These are phyloP conservation scores for Cataglyphis hispanica DNA, from an alignment of 1,140 invertebrate species.

Conservation along the genomic window DNA sequence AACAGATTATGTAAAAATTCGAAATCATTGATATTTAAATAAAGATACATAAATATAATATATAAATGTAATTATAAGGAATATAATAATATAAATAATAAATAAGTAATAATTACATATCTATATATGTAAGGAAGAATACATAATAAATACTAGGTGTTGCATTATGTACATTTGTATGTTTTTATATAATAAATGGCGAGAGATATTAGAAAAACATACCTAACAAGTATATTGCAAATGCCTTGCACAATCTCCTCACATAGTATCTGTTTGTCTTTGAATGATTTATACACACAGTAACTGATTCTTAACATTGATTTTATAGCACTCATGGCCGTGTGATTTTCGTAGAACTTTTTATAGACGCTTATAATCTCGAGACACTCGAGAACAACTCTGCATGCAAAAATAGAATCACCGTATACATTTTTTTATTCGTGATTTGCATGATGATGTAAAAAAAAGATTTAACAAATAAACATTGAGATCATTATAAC, in stretches of 20 bases:
- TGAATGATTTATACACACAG: slow-evolving; percentile 51
- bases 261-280: slow-evolving; percentile 10
- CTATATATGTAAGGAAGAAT: not conserved
- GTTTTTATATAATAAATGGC: not conserved
- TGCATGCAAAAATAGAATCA: slow-evolving; percentile 7
- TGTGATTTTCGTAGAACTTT: slow-evolving; percentile 67
- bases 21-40: not conserved
- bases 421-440: not conserved
- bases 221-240: slow-evolving; percentile 58
- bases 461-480: not conserved
- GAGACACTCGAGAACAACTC: slow-evolving; percentile 64
- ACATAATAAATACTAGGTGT: not conserved
- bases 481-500: too few relatives aligned
- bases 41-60: not conserved
- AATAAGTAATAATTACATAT: slow-evolving; percentile 1
- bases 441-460: not conserved
- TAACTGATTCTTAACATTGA: slow-evolving; percentile 66
- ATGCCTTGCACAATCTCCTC: slow-evolving; percentile 36
- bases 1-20: not conserved
- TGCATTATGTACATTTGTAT: not conserved
- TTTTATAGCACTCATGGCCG: slow-evolving; percentile 44
- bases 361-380: slow-evolving; percentile 12
- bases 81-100: not conserved
- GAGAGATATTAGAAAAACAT: not conserved
- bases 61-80: not conserved